These are phyloP conservation scores for Caloenas nicobarica DNA, from an alignment of 2,113 vertebrate species.

Conservation along the genomic window DNA sequence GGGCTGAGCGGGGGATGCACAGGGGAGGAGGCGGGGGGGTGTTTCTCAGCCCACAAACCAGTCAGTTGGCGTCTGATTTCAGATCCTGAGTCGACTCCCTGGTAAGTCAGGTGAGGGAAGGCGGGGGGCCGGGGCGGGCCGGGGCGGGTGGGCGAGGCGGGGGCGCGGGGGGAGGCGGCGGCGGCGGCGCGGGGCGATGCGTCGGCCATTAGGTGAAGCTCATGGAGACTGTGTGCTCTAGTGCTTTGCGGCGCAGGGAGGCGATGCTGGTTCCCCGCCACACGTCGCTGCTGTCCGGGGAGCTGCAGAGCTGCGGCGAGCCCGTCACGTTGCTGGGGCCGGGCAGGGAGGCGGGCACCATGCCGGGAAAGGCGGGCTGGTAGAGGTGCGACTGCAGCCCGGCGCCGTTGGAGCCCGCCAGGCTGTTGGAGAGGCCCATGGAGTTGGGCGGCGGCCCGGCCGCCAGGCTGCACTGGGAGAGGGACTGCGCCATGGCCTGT, in stretches of 20 bases:
- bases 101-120: constrained; percentile 42
- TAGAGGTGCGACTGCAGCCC: constrained; percentile 94
- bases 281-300: constrained; percentile 95
- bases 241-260: constrained; percentile 94
- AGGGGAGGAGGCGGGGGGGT: not conserved
- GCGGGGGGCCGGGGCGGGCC: not conserved
- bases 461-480: constrained; percentile 93
- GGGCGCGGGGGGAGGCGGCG: not conserved
- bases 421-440: constrained; percentile 92
- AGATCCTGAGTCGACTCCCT: constrained; percentile 80
- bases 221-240: constrained; percentile 99
- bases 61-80: constrained; percentile 71
- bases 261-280: constrained; percentile 99
- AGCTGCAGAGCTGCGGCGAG: constrained; percentile 91
- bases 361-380: constrained; percentile 91
- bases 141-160: not conserved
- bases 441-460: constrained; percentile 87
- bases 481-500: constrained; percentile 90
- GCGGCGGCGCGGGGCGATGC: not conserved
- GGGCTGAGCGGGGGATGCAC: not conserved
- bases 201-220: constrained; percentile 89
- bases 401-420: constrained; percentile 86
- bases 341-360: constrained; percentile 90
- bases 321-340: constrained; percentile 89
- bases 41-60: constrained; percentile 63